Percentiles rank a stretch among this genome's conserved stretches.
Evolutionary conservation across 1,140 invertebrate species (phyloP).

Genomic region (Trissolcus basalis): DNA sequence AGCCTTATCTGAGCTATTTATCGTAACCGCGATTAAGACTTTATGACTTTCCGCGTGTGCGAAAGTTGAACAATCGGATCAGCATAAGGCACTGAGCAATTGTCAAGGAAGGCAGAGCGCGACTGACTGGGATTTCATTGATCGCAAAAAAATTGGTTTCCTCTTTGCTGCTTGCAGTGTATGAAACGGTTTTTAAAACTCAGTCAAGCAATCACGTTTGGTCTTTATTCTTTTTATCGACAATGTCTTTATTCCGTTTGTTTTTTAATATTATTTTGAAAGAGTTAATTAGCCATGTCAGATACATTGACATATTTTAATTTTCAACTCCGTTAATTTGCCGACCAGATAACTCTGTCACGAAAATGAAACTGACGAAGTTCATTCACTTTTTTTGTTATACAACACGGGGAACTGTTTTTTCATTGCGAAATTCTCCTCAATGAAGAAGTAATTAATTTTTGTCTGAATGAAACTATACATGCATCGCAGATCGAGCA

Average conservation of each 20-base stretch:
- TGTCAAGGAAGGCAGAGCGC: conserved; percentile 27
- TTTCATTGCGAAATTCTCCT: conserved; percentile 1
- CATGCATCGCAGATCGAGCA: too few relatives aligned
- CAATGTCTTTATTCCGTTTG: not conserved
- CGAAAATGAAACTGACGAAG: not conserved
- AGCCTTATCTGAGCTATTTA: conserved; percentile 43
- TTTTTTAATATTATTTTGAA: not conserved
- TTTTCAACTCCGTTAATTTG: too few relatives aligned
- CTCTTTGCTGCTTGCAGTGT: too few relatives aligned
- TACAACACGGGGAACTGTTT: not conserved
- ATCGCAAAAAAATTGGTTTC: too few relatives aligned
- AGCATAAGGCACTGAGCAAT: conserved; percentile 28
- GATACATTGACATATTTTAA: too few relatives aligned
- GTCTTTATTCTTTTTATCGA: too few relatives aligned
- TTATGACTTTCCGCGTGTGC: conserved; percentile 39
- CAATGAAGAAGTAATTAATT: not conserved
- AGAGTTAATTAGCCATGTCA: too few relatives aligned
- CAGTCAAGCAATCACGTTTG: too few relatives aligned
- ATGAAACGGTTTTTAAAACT: too few relatives aligned
- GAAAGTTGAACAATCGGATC: conserved; percentile 52
- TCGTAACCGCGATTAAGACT: conserved; percentile 40
- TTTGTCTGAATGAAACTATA: too few relatives aligned
- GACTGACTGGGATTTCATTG: not conserved
- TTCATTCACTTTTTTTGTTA: conserved; percentile 19
- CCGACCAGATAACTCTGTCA: too few relatives aligned